phyloP scores from a whole-genome alignment of 2,113 vertebrate species.

The Gavia stellata region DNA sequence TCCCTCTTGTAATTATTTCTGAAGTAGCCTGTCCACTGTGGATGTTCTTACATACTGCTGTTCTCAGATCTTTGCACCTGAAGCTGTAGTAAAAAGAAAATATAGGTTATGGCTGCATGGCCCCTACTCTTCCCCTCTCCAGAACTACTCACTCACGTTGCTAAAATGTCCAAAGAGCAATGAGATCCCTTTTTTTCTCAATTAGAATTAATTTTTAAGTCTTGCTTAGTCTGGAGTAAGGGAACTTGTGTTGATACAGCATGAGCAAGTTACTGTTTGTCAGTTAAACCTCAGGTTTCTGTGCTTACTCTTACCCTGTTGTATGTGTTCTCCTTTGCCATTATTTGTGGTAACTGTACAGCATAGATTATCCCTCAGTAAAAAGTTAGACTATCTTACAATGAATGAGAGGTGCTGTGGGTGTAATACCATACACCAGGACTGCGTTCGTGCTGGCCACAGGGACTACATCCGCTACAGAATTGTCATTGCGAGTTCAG shows the following conservation, averaged over 20 bases:
- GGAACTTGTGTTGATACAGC: accelerated
- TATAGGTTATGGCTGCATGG: background rate
- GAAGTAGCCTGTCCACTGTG: background rate
- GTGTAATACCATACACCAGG: background rate
- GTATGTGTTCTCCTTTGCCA: background rate
- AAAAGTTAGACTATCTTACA: background rate
- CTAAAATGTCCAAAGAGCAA: background rate
- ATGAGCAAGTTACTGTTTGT: background rate
- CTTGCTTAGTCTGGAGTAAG: background rate
- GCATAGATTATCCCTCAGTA: background rate
- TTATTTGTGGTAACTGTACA: background rate
- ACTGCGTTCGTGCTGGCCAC: background rate
- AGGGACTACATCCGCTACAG: background rate
- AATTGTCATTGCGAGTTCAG: background rate
- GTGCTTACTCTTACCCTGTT: background rate
- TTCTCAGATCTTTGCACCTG: background rate
- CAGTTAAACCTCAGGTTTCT: background rate
- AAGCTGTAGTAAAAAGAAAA: background rate
- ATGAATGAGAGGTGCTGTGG: background rate
- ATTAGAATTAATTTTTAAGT: background rate
- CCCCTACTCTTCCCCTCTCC: background rate
- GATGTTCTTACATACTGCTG: background rate
- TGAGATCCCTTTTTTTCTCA: background rate
- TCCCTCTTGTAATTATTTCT: background rate
- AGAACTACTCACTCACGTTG: background rate